Evolutionary conservation across 2,888 invertebrate species (phyloP), one percentile per base, ranked within the genome.

Genomic region (Petrolisthes manimaculis): DNA sequence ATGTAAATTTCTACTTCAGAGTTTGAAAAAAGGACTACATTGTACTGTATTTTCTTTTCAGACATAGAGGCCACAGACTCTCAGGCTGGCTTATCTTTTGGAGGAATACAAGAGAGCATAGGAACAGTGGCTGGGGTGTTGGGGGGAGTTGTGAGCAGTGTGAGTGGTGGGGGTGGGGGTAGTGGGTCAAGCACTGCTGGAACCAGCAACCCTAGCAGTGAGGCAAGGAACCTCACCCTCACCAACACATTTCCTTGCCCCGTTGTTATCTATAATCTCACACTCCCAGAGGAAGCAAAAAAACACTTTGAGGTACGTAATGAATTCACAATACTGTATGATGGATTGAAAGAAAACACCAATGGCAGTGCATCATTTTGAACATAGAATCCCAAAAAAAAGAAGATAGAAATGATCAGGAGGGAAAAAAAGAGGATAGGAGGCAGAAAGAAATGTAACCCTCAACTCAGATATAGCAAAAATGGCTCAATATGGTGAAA

Each of bases 231-330:
- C 91, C 94, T 96, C 91, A 93, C 94, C 84, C 94, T 96, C 89
- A 95, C 95, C 85, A 97, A 97, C 93, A 95, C 95, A 92, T 97
- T 96, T 93, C 94, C 95, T 92, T 94, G 95, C 91, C 95, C 96
- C 9, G 93, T 97, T 88, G 95, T 95, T 89, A 94, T 97, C 91
- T 95, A 95, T 90, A 96, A 96, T 93, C 94, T 96, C 77, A 95
- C 95, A 9, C 93, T 97, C 91, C 94, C 95, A 6, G 92, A 94
- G 24, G 95, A 95, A 89, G 95, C 95, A 83, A 93, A 94, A 91
- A 93, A 94, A 89, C 94, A 94, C 92, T 95, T 96, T 94, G 94
- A 94, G 93, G 95, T 95, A 93, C 93, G 93, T 92, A 75, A 8
- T 9, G 67, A 61, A 61, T 18, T 37, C 2, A 37, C 37, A 37